Evolutionary conservation across 2,797 vertebrate genomes (phyloP).

Genomic region (Chloroceryle amazona): DNA sequence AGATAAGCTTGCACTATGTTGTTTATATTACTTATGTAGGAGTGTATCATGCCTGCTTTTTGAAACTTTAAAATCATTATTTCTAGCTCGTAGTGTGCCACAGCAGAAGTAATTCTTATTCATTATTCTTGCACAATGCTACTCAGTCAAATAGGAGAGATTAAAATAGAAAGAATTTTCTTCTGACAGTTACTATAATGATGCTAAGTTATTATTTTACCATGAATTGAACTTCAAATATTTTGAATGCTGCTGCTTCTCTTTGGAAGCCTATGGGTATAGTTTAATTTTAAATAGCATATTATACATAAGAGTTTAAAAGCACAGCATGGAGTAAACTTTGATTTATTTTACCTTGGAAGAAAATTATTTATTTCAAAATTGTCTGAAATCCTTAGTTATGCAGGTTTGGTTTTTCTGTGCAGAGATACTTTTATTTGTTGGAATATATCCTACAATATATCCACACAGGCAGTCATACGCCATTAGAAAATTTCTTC

Average conservation of each 20-base stretch:
- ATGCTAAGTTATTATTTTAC: not conserved
- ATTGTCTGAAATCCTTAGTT: not conserved
- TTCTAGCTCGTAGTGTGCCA: not conserved
- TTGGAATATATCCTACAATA: not conserved
- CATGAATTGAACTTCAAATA: not conserved
- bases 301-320: not conserved
- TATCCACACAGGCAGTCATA: not conserved
- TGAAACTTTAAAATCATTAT: not conserved
- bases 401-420: not conserved
- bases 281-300: constrained; percentile 6
- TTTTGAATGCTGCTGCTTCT: constrained; percentile 13
- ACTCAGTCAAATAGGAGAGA: not conserved
- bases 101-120: not conserved
- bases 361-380: not conserved
- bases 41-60: not conserved
- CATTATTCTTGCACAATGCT: not conserved
- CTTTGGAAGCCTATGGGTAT: not conserved
- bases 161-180: not conserved
- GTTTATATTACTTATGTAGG: not conserved
- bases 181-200: not conserved
- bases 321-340: not conserved
- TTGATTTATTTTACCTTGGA: not conserved
- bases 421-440: not conserved
- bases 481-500: not conserved
- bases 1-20: not conserved